Percentiles rank a stretch among this genome's conserved stretches.
Conservation (phyloP, 2,797 vertebrate species). For the Enteromius viviparus region DNA sequence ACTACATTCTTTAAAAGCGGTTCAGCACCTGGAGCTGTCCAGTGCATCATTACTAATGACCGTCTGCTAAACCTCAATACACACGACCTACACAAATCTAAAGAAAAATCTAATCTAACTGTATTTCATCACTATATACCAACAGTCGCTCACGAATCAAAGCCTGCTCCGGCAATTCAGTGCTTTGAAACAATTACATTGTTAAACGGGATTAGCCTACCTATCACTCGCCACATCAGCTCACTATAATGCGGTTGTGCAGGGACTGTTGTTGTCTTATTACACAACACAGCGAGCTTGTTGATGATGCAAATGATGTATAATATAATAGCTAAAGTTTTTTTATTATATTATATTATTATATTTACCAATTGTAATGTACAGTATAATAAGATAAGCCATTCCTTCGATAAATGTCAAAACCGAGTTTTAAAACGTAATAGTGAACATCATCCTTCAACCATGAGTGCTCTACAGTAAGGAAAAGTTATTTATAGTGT, state of each 20-base stretch:
- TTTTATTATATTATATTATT: no score
- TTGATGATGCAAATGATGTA: background rate
- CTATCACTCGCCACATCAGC: constrained; percentile 8
- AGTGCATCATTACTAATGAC: constrained; percentile 1
- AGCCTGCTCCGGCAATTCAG: background rate
- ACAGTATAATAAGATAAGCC: background rate
- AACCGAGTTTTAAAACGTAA: background rate
- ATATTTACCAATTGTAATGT: background rate
- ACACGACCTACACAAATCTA: background rate
- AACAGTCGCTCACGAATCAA: background rate
- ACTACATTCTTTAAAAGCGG: background rate
- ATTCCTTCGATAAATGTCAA: background rate
- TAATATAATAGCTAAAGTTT: background rate
- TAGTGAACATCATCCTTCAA: constrained; percentile 4
- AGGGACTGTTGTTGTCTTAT: constrained; percentile 16
- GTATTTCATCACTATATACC: background rate
- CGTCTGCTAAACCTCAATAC: background rate
- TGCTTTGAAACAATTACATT: constrained; percentile 11
- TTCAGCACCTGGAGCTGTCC: constrained; percentile 56
- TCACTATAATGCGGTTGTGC: background rate
- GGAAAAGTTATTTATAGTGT: constrained; percentile 46
- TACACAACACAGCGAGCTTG: constrained; percentile 24
- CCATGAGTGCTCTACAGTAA: constrained; percentile 4
- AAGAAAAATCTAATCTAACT: background rate
- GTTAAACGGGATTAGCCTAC: constrained; percentile 7